Evolutionary conservation across 1,140 invertebrate genomes (phyloP).

Genomic region (Zaprionus africanus): DNA sequence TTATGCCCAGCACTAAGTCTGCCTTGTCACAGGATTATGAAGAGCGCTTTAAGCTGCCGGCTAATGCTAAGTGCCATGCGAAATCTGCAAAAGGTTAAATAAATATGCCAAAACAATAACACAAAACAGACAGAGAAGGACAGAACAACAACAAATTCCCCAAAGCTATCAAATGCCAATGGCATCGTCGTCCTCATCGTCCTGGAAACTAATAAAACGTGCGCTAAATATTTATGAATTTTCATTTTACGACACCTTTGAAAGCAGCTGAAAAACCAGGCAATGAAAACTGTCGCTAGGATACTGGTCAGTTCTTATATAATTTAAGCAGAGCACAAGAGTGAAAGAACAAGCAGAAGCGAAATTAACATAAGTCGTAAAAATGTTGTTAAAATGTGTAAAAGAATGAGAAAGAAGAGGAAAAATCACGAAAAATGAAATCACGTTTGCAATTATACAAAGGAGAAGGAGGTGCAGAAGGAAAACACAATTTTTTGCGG

Average conservation of each 20-base stretch:
- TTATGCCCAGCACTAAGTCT: background rate
- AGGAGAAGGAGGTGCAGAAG: conserved; percentile 2
- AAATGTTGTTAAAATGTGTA: conserved; percentile 42
- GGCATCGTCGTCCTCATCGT: conserved; percentile 38
- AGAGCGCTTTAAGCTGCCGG: conserved; percentile 24
- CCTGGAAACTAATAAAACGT: conserved; percentile 72
- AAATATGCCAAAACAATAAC: conserved; percentile 36
- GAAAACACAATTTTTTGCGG: background rate
- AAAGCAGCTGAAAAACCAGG: conserved; percentile 47
- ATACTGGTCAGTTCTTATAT: conserved; percentile 56
- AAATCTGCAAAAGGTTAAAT: conserved; percentile 36
- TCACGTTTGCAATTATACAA: conserved; percentile 77
- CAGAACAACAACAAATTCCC: conserved; percentile 22
- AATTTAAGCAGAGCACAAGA: conserved; percentile 53
- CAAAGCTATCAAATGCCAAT: conserved; percentile 42
- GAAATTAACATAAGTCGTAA: conserved; percentile 70
- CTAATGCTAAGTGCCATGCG: conserved; percentile 31
- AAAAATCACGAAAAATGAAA: conserved; percentile 46
- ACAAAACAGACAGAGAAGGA: background rate
- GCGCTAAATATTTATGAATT: conserved; percentile 79
- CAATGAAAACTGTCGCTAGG: conserved; percentile 28
- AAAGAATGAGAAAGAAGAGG: background rate
- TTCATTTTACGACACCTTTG: conserved; percentile 78
- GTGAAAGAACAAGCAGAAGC: conserved; percentile 17
- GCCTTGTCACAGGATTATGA: background rate